phyloP scores from a whole-genome alignment of 2,888 invertebrate genomes.

The Cryptocheilus praepositus region DNA sequence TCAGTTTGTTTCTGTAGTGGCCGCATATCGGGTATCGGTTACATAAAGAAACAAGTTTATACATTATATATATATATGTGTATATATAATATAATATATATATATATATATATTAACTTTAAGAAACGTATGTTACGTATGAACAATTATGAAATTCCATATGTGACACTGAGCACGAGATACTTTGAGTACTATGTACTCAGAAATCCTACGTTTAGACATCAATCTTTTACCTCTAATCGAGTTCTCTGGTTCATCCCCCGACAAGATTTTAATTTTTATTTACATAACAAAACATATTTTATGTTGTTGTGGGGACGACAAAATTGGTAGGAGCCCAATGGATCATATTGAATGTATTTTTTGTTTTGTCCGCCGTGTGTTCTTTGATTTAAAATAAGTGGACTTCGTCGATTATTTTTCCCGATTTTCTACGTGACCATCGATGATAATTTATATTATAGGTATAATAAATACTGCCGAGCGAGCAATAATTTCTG shows the following conservation, averaged over 20 bases:
- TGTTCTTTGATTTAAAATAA: not conserved
- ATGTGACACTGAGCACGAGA: constrained; percentile 52
- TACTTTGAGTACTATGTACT: constrained; percentile 62
- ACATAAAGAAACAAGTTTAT: constrained; percentile 27
- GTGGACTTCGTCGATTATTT: not conserved
- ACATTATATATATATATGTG: constrained; percentile 1
- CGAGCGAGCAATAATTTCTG: constrained; percentile 6
- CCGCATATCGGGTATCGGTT: not conserved
- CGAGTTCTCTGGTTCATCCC: constrained; percentile 16
- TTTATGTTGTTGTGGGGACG: constrained; percentile 5
- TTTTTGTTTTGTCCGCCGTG: constrained; percentile 11
- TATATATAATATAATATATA: constrained; percentile 4
- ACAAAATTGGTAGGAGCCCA: constrained; percentile 27
- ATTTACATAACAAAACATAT: constrained; percentile 21
- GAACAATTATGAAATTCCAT: constrained; percentile 41
- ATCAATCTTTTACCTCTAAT: constrained; percentile 29
- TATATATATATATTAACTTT: constrained; percentile 18
- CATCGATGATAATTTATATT: constrained; percentile 24
- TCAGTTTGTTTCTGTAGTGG: constrained; percentile 36
- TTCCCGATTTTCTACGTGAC: constrained; percentile 13
- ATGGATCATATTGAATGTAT: constrained; percentile 22
- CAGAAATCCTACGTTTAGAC: constrained; percentile 38
- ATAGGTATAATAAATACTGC: constrained; percentile 11
- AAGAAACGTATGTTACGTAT: constrained; percentile 39
- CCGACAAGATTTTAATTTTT: constrained; percentile 26